phyloP scores from a whole-genome alignment of 2,797 vertebrate species.

The Sebastes goodei region DNA sequence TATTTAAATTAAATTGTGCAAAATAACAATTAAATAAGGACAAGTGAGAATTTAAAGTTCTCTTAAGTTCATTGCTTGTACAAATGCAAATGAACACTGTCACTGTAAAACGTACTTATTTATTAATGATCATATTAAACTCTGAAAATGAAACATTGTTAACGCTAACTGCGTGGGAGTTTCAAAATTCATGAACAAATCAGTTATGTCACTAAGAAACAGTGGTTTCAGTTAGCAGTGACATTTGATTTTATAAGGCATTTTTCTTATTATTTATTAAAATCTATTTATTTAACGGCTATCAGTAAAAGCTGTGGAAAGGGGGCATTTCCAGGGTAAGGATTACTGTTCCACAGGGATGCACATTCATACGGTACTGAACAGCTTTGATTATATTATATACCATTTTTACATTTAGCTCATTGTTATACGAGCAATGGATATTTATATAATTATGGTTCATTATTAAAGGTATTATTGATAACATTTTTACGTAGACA shows the following conservation, averaged over 20 bases:
- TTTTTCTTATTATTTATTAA: conserved; percentile 2
- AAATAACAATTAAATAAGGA: background rate
- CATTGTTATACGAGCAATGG: background rate
- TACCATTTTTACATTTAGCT: background rate
- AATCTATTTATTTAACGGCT: conserved; percentile 17
- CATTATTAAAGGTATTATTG: background rate
- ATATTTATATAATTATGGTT: background rate
- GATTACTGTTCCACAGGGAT: background rate
- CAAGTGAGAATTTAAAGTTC: background rate
- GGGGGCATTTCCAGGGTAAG: background rate
- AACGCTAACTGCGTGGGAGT: background rate
- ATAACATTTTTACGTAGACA: too few species aligned
- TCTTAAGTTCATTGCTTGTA: background rate
- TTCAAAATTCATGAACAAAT: conserved; percentile 29
- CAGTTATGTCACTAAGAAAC: background rate
- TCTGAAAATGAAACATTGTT: conserved; percentile 11
- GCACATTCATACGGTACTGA: background rate
- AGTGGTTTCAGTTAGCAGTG: background rate
- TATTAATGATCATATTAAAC: conserved; percentile 39
- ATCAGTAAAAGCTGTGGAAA: background rate
- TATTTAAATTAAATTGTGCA: background rate
- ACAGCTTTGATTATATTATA: background rate
- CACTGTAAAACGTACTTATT: conserved; percentile 19
- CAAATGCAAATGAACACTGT: conserved; percentile 24
- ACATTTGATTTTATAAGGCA: conserved; percentile 4